Evolutionary conservation across 2,797 vertebrate species (phyloP).

Genomic region (Urosaurus nigricauda): DNA sequence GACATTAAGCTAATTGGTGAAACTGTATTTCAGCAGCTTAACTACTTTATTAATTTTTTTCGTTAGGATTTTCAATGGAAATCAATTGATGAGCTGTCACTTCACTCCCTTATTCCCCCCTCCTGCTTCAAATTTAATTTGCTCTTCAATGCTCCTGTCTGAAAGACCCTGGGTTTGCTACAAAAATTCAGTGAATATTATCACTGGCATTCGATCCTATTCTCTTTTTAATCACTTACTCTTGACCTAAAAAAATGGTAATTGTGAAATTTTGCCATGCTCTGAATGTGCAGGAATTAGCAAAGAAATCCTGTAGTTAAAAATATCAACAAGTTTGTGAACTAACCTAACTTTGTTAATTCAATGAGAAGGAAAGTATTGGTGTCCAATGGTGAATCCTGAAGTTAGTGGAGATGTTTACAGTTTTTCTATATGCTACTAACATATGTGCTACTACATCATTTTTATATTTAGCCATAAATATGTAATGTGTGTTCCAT

Average conservation of each 20-base stretch:
- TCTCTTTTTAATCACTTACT: slow-evolving; percentile 77
- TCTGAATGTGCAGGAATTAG: slow-evolving; percentile 58
- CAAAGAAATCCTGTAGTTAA: slow-evolving; percentile 42
- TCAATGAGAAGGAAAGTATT: slow-evolving; percentile 17
- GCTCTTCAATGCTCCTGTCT: slow-evolving; percentile 75
- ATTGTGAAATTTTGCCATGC: slow-evolving; percentile 62
- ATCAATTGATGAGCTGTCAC: slow-evolving; percentile 83
- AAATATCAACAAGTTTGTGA: slow-evolving; percentile 41
- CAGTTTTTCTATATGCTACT: not conserved
- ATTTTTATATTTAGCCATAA: no score
- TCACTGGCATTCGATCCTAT: slow-evolving; percentile 82
- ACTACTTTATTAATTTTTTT: slow-evolving; percentile 98
- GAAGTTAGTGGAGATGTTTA: not conserved
- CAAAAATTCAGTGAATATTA: slow-evolving; percentile 82
- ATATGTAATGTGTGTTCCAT: not conserved
- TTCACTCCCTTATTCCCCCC: slow-evolving; percentile 59
- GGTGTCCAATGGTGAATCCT: not conserved
- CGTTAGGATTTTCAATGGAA: slow-evolving; percentile 90
- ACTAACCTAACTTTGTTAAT: slow-evolving; percentile 28
- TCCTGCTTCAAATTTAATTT: slow-evolving; percentile 71
- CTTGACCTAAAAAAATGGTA: slow-evolving; percentile 73
- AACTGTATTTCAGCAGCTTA: slow-evolving; percentile 95
- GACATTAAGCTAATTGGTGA: slow-evolving; percentile 99
- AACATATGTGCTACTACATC: no score
- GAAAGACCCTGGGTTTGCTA: slow-evolving; percentile 77